A percentile compares a stretch with the other conserved stretches of the same genome.
phyloP scores from a whole-genome alignment of 2,888 invertebrate genomes.

The Microctonus hyperodae region DNA sequence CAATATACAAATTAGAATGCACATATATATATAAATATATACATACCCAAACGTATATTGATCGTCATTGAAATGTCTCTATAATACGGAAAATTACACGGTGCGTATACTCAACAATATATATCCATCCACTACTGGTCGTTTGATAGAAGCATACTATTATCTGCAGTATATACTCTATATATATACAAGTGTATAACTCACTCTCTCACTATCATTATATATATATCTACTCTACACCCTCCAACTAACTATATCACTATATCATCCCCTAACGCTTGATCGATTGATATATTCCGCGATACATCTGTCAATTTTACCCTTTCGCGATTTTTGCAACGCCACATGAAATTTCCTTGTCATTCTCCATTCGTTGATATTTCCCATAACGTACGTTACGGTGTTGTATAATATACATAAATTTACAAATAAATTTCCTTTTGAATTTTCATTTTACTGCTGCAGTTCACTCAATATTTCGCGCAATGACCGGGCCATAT shows the following conservation, averaged over 20 bases:
- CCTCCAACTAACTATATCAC: not conserved
- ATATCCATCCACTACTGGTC: not conserved
- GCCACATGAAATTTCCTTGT: conserved; percentile 24
- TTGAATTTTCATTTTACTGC: not conserved
- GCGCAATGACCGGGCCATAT: conserved; percentile 46
- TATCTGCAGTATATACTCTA: not conserved
- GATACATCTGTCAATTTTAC: conserved; percentile 36
- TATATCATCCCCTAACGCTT: not conserved
- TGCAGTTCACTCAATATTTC: conserved; percentile 22
- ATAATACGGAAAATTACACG: conserved; percentile 31
- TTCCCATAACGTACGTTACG: not conserved
- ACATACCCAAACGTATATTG: not conserved
- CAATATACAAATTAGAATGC: conserved; percentile 6
- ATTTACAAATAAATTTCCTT: conserved; percentile 7
- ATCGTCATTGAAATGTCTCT: conserved; percentile 10
- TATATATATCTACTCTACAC: too few relatives aligned
- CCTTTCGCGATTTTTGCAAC: conserved; percentile 46
- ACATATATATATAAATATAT: too few relatives aligned
- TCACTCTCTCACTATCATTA: not conserved
- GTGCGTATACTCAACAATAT: conserved; percentile 18
- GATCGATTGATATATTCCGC: conserved; percentile 34
- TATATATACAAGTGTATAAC: conserved; percentile 4
- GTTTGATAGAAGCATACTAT: conserved; percentile 23
- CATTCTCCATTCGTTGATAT: not conserved
- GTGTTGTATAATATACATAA: conserved; percentile 52